phyloP scores from a whole-genome alignment of 2,797 vertebrate genomes.

The Epinephelus coioides region DNA sequence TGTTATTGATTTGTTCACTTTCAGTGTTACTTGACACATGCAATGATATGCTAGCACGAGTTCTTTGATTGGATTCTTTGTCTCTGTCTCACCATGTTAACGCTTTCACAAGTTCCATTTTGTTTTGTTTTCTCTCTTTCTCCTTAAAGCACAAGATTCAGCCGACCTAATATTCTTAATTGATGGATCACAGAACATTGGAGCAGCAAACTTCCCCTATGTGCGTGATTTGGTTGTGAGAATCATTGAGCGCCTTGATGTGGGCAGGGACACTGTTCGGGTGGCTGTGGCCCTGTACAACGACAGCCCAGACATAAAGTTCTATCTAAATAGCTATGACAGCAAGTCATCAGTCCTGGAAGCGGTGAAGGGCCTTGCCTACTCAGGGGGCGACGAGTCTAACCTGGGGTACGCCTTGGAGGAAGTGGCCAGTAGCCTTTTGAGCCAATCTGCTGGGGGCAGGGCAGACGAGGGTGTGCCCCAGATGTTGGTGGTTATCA shows the following conservation, averaged over 20 bases:
- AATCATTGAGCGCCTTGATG: constrained; percentile 93
- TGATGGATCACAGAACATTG: constrained; percentile 99
- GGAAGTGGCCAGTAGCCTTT: constrained; percentile 90
- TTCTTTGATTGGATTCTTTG: constrained; percentile 67
- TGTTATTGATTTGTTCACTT: constrained; percentile 90
- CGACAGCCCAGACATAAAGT: constrained; percentile 87
- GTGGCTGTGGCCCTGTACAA: constrained; percentile 94
- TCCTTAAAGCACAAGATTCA: constrained; percentile 91
- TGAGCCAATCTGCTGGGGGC: constrained; percentile 91
- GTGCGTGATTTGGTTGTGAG: constrained; percentile 94
- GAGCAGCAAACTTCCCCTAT: constrained; percentile 92
- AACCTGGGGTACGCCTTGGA: constrained; percentile 94
- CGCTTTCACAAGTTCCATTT: constrained; percentile 93
- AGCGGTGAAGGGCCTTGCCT: constrained; percentile 90
- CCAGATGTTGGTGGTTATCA: constrained; percentile 94
- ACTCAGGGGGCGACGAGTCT: constrained; percentile 88
- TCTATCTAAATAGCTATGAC: constrained; percentile 92
- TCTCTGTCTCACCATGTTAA: constrained; percentile 90
- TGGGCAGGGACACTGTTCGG: constrained; percentile 91
- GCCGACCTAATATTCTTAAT: constrained; percentile 99
- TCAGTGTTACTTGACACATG: constrained; percentile 89
- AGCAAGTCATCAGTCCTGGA: constrained; percentile 90
- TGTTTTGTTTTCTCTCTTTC: constrained; percentile 85
- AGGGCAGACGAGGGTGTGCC: constrained; percentile 93
- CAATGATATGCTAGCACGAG: constrained; percentile 87